Evolutionary conservation across 2,797 vertebrate genomes (phyloP).

Genomic region (Lindbergichthys nudifrons): DNA sequence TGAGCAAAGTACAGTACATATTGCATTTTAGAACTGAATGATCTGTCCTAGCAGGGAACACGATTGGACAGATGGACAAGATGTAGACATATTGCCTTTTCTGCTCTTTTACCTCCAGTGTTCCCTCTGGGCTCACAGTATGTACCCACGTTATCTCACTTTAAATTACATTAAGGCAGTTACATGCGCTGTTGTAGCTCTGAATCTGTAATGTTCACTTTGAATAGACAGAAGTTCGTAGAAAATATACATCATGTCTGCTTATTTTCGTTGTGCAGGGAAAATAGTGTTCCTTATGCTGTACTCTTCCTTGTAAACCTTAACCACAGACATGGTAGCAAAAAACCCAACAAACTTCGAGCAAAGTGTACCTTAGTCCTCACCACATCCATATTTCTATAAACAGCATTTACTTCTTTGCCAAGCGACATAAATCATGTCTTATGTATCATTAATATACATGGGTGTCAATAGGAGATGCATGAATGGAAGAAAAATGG

Average conservation of each 20-base stretch:
- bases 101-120: conserved; percentile 7
- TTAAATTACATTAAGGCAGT: conserved; percentile 9
- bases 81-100: conserved; percentile 5
- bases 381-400: conserved; percentile 77
- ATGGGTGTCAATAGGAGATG: conserved; percentile 85
- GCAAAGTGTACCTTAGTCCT: conserved; percentile 62
- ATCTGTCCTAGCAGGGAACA: conserved; percentile 10
- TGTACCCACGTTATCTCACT: conserved; percentile 20
- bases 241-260: conserved; percentile 14
- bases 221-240: background rate
- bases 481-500: conserved; percentile 87
- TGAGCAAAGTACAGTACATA: conserved; percentile 1
- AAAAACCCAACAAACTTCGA: conserved; percentile 50
- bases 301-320: conserved; percentile 27
- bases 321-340: conserved; percentile 26
- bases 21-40: conserved; percentile 7
- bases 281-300: conserved; percentile 12
- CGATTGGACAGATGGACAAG: conserved; percentile 7
- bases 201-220: conserved; percentile 22
- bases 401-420: conserved; percentile 81
- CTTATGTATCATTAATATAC: conserved; percentile 85
- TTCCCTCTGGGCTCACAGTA: conserved; percentile 5
- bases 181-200: conserved; percentile 8
- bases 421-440: conserved; percentile 83
- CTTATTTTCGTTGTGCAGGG: background rate